Evolutionary conservation across 2,113 vertebrate species (phyloP).

Genomic region (Mola mola): DNA sequence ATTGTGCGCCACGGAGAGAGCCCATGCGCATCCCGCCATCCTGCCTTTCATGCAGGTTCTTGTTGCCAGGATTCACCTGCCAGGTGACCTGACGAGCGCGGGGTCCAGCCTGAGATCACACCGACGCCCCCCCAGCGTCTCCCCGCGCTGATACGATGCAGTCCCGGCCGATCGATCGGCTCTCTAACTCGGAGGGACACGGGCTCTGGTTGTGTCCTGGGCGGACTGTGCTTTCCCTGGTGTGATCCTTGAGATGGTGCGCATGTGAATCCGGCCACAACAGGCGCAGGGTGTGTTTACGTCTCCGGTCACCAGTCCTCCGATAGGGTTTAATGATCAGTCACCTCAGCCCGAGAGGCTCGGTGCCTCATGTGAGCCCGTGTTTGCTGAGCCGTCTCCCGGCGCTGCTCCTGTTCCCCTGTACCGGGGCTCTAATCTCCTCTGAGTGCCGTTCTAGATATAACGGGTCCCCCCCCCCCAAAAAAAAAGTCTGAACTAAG

Average conservation of each 20-base stretch:
- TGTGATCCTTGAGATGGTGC: constrained; percentile 30
- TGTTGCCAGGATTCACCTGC: constrained; percentile 5
- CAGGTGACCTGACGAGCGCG: constrained; percentile 13
- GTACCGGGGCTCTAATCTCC: constrained; percentile 12
- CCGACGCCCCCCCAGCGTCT: constrained; percentile 12
- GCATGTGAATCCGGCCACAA: constrained; percentile 20
- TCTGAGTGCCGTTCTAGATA: constrained; percentile 18
- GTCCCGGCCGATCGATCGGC: constrained; percentile 45
- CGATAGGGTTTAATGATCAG: constrained; percentile 67
- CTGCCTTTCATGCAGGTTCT: constrained; percentile 10
- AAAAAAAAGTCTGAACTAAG: background rate
- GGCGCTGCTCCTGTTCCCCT: constrained; percentile 12
- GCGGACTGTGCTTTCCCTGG: constrained; percentile 29
- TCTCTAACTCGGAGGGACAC: constrained; percentile 52
- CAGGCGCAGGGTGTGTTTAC: background rate
- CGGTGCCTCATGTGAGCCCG: constrained; percentile 30
- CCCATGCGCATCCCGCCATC: background rate
- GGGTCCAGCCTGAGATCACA: constrained; percentile 24
- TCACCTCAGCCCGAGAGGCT: constrained; percentile 45
- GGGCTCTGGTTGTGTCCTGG: constrained; percentile 38
- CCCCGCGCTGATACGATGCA: constrained; percentile 33
- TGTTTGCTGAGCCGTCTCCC: constrained; percentile 14
- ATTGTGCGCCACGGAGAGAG: background rate
- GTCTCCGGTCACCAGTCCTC: constrained; percentile 35
- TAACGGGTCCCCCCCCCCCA: constrained; percentile 1